Conservation (phyloP, 2,113 vertebrate species). For the Toxotes jaculatrix region DNA sequence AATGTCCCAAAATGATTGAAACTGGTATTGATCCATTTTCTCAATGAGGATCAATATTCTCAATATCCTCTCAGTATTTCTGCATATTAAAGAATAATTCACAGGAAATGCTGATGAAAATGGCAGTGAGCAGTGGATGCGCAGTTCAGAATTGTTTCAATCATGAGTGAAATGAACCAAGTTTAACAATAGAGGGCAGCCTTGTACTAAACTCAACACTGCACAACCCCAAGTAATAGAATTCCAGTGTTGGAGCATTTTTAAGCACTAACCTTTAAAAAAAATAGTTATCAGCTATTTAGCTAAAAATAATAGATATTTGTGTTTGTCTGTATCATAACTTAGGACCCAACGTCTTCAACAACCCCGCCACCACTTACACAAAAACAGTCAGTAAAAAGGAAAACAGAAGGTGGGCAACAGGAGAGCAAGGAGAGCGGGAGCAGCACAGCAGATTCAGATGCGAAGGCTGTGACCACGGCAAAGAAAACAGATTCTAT, state of each 20-base stretch:
- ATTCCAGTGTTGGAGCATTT: not conserved
- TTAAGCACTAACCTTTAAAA: not conserved
- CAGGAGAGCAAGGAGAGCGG: constrained; percentile 25
- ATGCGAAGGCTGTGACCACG: constrained; percentile 25
- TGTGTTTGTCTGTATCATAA: constrained; percentile 14
- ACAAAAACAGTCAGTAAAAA: constrained; percentile 62
- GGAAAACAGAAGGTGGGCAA: constrained; percentile 30
- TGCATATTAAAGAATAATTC: not conserved
- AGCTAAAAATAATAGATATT: not conserved
- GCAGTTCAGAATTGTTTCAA: not conserved
- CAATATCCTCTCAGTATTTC: not conserved
- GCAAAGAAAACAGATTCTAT: constrained; percentile 73
- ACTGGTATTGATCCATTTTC: not conserved
- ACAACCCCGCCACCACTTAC: constrained; percentile 59
- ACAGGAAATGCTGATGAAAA: not conserved
- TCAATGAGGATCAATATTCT: not conserved
- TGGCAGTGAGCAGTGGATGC: not conserved
- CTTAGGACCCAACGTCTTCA: constrained; percentile 58
- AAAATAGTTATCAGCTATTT: not conserved
- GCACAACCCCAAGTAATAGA: not conserved
- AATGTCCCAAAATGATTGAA: not conserved
- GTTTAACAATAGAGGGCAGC: constrained; percentile 75
- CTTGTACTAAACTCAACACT: constrained; percentile 23
- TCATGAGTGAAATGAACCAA: constrained; percentile 1
- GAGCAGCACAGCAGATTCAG: not conserved